These are phyloP conservation scores for Emberiza fucata DNA, from an alignment of 2,113 vertebrate species.

Conservation along the genomic window DNA sequence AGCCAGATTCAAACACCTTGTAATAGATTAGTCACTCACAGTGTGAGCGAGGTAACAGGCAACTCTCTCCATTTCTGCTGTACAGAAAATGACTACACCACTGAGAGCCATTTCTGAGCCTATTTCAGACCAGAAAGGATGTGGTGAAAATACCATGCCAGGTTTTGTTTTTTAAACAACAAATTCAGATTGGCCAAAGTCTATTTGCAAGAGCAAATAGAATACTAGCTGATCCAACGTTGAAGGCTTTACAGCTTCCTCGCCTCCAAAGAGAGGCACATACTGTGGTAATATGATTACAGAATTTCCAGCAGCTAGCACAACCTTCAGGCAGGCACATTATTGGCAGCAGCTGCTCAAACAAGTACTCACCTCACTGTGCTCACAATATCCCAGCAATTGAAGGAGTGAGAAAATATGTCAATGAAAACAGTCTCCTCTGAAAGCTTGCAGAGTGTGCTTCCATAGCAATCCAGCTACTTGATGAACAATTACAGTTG, in stretches of 20 bases:
- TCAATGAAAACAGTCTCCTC: not conserved
- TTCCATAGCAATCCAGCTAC: not conserved
- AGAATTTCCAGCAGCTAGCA: slow-evolving; percentile 27
- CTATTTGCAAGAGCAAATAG: not conserved
- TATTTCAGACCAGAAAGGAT: not conserved
- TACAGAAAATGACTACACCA: not conserved
- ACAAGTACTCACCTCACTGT: not conserved
- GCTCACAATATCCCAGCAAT: not conserved
- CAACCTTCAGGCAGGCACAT: not conserved
- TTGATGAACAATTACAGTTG: not conserved
- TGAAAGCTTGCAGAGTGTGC: not conserved
- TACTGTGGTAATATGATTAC: not conserved
- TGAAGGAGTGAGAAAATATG: slow-evolving; percentile 7
- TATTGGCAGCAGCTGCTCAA: slow-evolving; percentile 46
- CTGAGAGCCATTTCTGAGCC: not conserved
- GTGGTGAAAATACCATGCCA: not conserved
- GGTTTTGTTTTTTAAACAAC: not conserved
- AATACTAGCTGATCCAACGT: not conserved
- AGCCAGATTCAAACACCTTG: not conserved
- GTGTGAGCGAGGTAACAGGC: not conserved
- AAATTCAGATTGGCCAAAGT: not conserved
- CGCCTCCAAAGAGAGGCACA: not conserved
- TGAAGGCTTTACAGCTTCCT: slow-evolving; percentile 1
- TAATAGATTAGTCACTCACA: not conserved
- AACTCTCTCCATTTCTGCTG: not conserved